A percentile compares a stretch with the other conserved stretches of the same genome.
Conservation (phyloP, 1,140 invertebrate species). For the Camponotus pennsylvanicus region DNA sequence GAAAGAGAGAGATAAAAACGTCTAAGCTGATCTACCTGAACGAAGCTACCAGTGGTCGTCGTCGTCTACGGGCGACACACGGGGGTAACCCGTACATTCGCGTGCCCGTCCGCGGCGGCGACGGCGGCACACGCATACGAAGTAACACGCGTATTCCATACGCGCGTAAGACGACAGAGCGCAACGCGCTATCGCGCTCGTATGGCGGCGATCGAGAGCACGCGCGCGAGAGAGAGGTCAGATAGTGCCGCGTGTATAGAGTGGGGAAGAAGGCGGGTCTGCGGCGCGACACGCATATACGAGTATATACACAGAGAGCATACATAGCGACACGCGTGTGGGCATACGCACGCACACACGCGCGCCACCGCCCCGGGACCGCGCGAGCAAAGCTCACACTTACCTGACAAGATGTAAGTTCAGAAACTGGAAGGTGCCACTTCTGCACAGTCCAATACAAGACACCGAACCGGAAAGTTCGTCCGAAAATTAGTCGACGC, state of each 20-base stretch:
- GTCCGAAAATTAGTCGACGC: constrained; percentile 74
- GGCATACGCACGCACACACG: constrained; percentile 4
- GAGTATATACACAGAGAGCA: constrained; percentile 38
- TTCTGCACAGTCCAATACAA: constrained; percentile 86
- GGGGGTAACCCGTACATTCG: constrained; percentile 65
- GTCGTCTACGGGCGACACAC: constrained; percentile 67
- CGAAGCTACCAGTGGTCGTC: constrained; percentile 70
- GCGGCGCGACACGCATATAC: constrained; percentile 70
- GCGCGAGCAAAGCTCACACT: constrained; percentile 84
- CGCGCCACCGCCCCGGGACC: constrained; percentile 68
- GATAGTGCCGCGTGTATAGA: constrained; percentile 44
- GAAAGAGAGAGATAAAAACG: constrained; percentile 41
- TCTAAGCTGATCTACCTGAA: constrained; percentile 43
- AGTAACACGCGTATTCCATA: constrained; percentile 2
- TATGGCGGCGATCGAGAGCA: constrained; percentile 75
- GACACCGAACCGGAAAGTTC: constrained; percentile 85
- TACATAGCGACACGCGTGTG: not conserved
- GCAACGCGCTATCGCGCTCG: constrained; percentile 74
- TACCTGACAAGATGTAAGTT: constrained; percentile 86
- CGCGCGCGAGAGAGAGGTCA: constrained; percentile 38
- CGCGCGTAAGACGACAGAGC: constrained; percentile 46
- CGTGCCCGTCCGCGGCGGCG: constrained; percentile 40
- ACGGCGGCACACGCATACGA: constrained; percentile 10
- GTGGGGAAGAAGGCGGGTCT: constrained; percentile 82
- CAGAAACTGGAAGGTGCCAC: constrained; percentile 85